Evolutionary conservation across 2,797 vertebrate genomes (phyloP).

Genomic region (Enteromius mattozi): DNA sequence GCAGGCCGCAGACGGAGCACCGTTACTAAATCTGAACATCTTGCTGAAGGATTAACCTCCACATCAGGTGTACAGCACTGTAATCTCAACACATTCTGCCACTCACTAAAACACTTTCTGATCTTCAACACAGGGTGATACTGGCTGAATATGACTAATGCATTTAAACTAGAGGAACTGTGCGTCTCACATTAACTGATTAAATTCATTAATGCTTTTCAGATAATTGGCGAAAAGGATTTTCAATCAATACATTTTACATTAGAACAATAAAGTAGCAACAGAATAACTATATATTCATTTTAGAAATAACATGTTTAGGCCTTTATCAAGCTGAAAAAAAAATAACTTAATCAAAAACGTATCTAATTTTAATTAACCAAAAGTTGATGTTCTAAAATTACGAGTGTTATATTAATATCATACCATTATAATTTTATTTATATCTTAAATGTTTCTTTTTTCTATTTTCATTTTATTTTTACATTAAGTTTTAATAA

Average conservation of each 20-base stretch:
- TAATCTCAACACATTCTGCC: conserved; percentile 31
- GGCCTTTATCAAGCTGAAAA: no score
- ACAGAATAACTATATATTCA: background rate
- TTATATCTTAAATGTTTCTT: no score
- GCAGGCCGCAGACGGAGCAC: background rate
- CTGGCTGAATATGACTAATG: background rate
- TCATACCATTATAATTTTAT: background rate
- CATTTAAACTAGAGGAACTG: background rate
- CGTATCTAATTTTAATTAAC: no score
- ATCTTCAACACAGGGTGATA: background rate
- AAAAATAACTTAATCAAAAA: background rate
- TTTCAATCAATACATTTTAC: background rate
- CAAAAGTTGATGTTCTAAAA: background rate
- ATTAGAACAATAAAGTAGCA: background rate
- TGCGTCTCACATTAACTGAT: background rate
- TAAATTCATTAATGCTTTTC: background rate
- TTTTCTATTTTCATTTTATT: no score
- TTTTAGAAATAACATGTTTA: no score
- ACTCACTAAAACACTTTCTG: background rate
- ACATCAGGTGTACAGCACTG: conserved; percentile 14
- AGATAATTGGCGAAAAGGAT: background rate
- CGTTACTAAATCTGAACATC: background rate
- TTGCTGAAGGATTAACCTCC: conserved; percentile 28
- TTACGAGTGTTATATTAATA: background rate
- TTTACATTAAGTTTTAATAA: background rate